These are phyloP conservation scores for Dipus sagitta DNA, from an alignment of 2,797 vertebrate genomes.

Conservation along the genomic window DNA sequence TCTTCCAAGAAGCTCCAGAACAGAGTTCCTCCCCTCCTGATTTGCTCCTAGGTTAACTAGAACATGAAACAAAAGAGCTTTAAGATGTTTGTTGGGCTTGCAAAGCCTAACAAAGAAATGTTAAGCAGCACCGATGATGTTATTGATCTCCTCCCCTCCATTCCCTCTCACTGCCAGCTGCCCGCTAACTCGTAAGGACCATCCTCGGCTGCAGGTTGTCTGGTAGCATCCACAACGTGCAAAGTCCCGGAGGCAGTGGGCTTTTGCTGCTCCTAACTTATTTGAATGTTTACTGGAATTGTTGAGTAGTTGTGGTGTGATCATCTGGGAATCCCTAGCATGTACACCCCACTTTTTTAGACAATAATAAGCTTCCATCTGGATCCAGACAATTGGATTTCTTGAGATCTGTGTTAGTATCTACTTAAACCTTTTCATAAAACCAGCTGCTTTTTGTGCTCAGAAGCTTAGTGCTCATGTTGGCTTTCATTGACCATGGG, in stretches of 20 bases:
- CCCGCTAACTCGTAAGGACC: not conserved
- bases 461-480: slow-evolving; percentile 83
- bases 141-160: slow-evolving; percentile 73
- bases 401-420: slow-evolving; percentile 82
- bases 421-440: slow-evolving; percentile 81
- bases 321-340: slow-evolving; percentile 78
- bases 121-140: slow-evolving; percentile 69
- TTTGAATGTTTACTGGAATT: slow-evolving; percentile 80
- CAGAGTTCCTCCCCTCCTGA: slow-evolving; percentile 65
- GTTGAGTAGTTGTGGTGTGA: slow-evolving; percentile 83
- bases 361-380: slow-evolving; percentile 81
- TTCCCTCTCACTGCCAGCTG: slow-evolving; percentile 15
- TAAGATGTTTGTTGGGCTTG: slow-evolving; percentile 77
- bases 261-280: slow-evolving; percentile 78
- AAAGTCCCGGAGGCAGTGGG: not conserved
- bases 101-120: slow-evolving; percentile 78
- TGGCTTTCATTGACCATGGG: slow-evolving; percentile 13
- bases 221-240: not conserved
- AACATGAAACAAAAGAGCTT: slow-evolving; percentile 71
- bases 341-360: slow-evolving; percentile 77
- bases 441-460: slow-evolving; percentile 82
- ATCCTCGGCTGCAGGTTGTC: slow-evolving; percentile 15
- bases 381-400: slow-evolving; percentile 81
- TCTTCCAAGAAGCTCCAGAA: slow-evolving; percentile 65
- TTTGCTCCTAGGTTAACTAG: slow-evolving; percentile 70